A percentile compares a stretch with the other conserved stretches of the same genome.
These are phyloP conservation scores for Toxonevra muliebris DNA, from an alignment of 2,888 invertebrate genomes.

Conservation along the genomic window DNA sequence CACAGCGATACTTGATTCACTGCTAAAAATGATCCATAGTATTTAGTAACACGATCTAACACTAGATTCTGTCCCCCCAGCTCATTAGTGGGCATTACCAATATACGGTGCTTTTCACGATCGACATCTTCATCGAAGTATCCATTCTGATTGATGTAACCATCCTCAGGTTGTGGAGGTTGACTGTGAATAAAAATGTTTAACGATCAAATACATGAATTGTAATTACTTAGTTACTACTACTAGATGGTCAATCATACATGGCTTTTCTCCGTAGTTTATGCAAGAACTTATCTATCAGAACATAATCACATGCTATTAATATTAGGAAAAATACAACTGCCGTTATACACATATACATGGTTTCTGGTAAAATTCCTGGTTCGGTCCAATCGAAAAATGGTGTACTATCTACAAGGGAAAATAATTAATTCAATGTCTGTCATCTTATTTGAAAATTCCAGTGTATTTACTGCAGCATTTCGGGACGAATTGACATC, in stretches of 20 bases:
- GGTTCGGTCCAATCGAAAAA: conserved; percentile 75
- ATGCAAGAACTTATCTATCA: conserved; percentile 48
- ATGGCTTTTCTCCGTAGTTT: conserved; percentile 34
- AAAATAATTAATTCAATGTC: background rate
- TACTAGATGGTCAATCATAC: conserved; percentile 41
- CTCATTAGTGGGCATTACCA: conserved; percentile 59
- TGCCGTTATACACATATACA: conserved; percentile 70
- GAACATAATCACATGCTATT: conserved; percentile 70
- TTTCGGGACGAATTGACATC: conserved; percentile 49
- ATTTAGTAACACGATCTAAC: conserved; percentile 76
- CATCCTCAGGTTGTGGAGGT: conserved; percentile 56
- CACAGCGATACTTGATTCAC: conserved; percentile 79
- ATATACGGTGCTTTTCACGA: conserved; percentile 67
- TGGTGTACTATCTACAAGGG: conserved; percentile 54
- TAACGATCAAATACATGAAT: too few relatives aligned
- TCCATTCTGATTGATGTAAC: conserved; percentile 65
- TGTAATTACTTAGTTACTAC: too few relatives aligned
- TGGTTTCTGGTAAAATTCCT: conserved; percentile 76
- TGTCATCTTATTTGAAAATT: background rate
- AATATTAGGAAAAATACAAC: conserved; percentile 71
- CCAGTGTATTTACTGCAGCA: conserved; percentile 56
- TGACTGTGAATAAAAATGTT: conserved; percentile 41
- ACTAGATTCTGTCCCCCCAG: conserved; percentile 68
- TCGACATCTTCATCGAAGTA: conserved; percentile 69
- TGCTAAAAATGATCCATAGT: conserved; percentile 77